Conservation (phyloP, 2,113 vertebrate species). For the Saguinus midas region DNA sequence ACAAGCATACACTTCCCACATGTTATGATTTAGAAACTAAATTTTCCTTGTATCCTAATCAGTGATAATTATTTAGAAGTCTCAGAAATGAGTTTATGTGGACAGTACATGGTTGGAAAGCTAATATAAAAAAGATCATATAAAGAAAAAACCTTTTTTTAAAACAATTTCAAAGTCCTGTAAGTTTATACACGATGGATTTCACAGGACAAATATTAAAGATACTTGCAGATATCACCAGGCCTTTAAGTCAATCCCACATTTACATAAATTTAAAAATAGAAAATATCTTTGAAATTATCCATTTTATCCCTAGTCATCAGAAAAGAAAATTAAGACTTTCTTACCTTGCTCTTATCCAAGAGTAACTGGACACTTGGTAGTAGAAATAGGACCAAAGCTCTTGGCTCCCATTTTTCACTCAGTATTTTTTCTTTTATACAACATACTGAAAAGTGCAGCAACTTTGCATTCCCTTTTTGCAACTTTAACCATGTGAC, state of each 20-base stretch:
- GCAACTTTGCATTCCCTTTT: background rate
- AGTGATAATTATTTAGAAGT: conserved; percentile 33
- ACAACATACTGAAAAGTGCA: background rate
- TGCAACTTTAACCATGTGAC: background rate
- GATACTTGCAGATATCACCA: background rate
- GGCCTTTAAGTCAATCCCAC: background rate
- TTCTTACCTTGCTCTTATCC: background rate
- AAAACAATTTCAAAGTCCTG: background rate
- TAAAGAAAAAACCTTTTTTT: background rate
- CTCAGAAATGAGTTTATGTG: background rate
- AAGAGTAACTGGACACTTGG: background rate
- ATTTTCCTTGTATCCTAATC: background rate
- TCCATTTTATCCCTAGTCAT: background rate
- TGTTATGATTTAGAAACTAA: conserved; percentile 48
- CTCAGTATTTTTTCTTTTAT: background rate
- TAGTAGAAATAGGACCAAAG: background rate
- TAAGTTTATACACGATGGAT: background rate
- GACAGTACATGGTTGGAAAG: background rate
- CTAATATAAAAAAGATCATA: background rate
- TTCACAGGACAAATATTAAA: background rate
- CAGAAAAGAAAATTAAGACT: background rate
- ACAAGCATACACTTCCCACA: background rate
- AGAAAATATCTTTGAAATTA: background rate
- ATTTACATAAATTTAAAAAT: conserved; percentile 1
- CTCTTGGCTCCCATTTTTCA: background rate